Evolutionary conservation across 2,113 vertebrate species (phyloP), one percentile per base, ranked within the genome.

Genomic region (Piprites chloris): DNA sequence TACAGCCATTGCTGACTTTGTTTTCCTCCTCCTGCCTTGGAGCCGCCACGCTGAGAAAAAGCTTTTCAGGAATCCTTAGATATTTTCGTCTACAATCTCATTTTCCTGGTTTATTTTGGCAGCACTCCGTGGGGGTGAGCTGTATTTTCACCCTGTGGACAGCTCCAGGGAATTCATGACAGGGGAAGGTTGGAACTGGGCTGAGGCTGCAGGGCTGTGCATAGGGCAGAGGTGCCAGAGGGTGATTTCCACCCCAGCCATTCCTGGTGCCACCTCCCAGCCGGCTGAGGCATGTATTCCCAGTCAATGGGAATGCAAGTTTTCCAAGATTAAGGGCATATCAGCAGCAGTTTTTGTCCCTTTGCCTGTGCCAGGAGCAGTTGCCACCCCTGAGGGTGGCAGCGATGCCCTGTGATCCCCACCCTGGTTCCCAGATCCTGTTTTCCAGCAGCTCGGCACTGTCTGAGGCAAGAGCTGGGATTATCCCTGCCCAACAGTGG

Each of bases 1-100:
- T 97, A 95, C 76, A 76, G 47, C 85, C 69, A 11, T 74, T 76
- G 91, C 96, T 92, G 90, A 79, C 91, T 95, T 42, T 39, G 84
- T 95, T 95, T 92, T 95, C 90, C 91, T 92, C 89, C 44, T 37
- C 46, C 69, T 23, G 74, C 71, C 93, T 82, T 4, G 11, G 55
- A 91, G 92, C 73, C 81, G 58, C 9, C 23, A 79, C 7, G 28
- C 85, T 67, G 69, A 93, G 58, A 33, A 92, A 35, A 28, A 67
- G 65, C 56, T 75, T 67, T 32, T 87, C 55, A 24, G 20, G 74
- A 75, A 58, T 21, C 46, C 52, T 35, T 9, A 3, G 26, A 7
- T 30, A 5, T 52, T 35, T 8, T 22, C 44, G 63, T 9, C 8
- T 30, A 13, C 0, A 5, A 5, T 2, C 9, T 1, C 9, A 0